Evolutionary conservation across 2,888 invertebrate genomes (phyloP).

Genomic region (Amblyjoppa proteus): DNA sequence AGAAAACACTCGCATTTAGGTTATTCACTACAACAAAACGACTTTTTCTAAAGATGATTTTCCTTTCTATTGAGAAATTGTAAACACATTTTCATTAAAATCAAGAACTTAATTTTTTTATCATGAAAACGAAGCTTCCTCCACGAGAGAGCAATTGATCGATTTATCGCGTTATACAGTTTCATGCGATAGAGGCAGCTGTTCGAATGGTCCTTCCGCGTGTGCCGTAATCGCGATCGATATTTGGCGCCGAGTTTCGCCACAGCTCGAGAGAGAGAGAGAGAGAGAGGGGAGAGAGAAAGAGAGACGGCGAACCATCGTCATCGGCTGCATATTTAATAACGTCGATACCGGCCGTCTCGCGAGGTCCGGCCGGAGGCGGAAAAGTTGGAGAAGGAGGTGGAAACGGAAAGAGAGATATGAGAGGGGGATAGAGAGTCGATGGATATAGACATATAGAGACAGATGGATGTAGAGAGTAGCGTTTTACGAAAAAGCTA

Average conservation of each 20-base stretch:
- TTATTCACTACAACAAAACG: no score
- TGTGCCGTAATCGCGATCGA: slow-evolving; percentile 58
- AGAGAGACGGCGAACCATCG: neutral
- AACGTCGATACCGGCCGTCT: slow-evolving; percentile 59
- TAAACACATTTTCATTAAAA: no score
- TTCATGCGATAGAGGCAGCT: neutral
- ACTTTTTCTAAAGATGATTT: no score
- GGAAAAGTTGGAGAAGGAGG: neutral
- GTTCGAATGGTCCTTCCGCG: slow-evolving; percentile 25
- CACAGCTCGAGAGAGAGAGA: neutral
- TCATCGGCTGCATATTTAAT: slow-evolving; percentile 61
- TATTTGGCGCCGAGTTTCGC: slow-evolving; percentile 54
- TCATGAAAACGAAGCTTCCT: no score
- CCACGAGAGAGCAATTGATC: no score
- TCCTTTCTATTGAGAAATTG: no score
- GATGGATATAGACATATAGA: neutral
- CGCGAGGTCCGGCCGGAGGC: slow-evolving; percentile 27
- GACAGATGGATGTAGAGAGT: neutral
- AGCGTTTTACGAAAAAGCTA: neutral
- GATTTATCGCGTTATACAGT: neutral
- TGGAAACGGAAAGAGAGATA: slow-evolving; percentile 13
- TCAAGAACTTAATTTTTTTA: no score
- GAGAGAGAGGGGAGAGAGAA: neutral
- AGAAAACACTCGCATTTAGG: no score
- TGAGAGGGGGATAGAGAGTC: neutral